phyloP scores from a whole-genome alignment of 2,113 vertebrate species.

The Labeo catla region DNA sequence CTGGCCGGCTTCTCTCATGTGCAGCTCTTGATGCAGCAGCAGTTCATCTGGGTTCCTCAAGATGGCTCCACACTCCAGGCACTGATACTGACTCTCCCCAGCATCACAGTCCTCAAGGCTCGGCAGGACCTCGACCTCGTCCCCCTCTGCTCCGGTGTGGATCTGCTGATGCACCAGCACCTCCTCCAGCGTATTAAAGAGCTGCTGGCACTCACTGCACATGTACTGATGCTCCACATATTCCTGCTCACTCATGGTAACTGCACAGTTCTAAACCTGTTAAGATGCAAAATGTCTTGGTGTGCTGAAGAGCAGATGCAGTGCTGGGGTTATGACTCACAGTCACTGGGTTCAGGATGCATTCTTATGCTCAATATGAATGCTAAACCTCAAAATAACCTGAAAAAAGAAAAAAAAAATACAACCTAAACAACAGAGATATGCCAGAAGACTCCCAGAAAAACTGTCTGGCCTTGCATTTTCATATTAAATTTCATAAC shows the following conservation, averaged over 20 bases:
- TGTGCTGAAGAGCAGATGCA: slow-evolving; percentile 2
- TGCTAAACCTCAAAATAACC: slow-evolving; percentile 38
- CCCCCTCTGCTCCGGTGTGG: slow-evolving; percentile 73
- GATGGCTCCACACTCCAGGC: slow-evolving; percentile 84
- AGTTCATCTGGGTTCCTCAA: slow-evolving; percentile 82
- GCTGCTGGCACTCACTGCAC: slow-evolving; percentile 88
- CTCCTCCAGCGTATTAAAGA: slow-evolving; percentile 86
- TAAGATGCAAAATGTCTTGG: slow-evolving; percentile 1
- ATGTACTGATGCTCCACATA: slow-evolving; percentile 89
- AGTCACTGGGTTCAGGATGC: not conserved
- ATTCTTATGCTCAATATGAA: not conserved
- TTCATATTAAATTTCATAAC: not conserved
- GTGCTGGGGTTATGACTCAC: slow-evolving; percentile 16
- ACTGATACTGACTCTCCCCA: slow-evolving; percentile 83
- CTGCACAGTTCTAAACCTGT: not conserved
- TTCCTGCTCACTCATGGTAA: slow-evolving; percentile 72
- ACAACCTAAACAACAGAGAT: not conserved
- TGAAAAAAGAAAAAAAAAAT: slow-evolving; percentile 19
- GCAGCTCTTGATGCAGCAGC: slow-evolving; percentile 86
- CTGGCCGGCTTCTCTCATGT: slow-evolving; percentile 80
- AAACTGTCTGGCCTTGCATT: not conserved
- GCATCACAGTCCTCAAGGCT: slow-evolving; percentile 62
- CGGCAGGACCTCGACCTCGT: slow-evolving; percentile 59
- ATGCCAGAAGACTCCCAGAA: not conserved
- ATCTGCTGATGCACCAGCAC: slow-evolving; percentile 89